A percentile compares a stretch with the other conserved stretches of the same genome.
Evolutionary conservation across 2,797 vertebrate genomes (phyloP).

Genomic region (Lateolabrax maculatus): DNA sequence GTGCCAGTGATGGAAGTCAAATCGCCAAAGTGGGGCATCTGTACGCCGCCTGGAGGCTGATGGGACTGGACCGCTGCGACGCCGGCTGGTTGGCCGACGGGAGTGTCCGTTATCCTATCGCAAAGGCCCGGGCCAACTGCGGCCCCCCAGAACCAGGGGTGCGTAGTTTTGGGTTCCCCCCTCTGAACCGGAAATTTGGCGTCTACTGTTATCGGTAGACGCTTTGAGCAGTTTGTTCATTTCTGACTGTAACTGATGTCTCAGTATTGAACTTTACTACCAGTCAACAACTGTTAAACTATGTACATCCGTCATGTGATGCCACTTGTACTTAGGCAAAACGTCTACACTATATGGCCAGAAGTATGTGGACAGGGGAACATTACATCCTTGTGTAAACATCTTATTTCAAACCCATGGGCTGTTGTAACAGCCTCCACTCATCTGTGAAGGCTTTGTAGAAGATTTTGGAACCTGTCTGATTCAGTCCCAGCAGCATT

Average conservation of each 20-base stretch:
- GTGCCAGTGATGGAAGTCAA: slow-evolving; percentile 79
- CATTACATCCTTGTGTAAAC: neutral
- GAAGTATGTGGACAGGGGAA: slow-evolving; percentile 12
- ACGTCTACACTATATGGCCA: slow-evolving; percentile 16
- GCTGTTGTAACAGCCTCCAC: neutral
- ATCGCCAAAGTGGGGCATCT: slow-evolving; percentile 93
- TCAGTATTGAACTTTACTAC: slow-evolving; percentile 29
- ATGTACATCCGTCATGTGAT: slow-evolving; percentile 1
- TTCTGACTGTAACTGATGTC: slow-evolving; percentile 22
- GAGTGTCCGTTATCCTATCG: slow-evolving; percentile 92
- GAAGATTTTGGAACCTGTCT: neutral
- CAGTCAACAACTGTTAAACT: slow-evolving; percentile 27
- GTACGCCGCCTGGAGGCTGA: slow-evolving; percentile 92
- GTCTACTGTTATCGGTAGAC: slow-evolving; percentile 90
- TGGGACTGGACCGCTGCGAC: slow-evolving; percentile 89
- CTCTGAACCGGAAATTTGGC: slow-evolving; percentile 83
- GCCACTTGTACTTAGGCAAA: neutral
- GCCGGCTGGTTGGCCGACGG: slow-evolving; percentile 94
- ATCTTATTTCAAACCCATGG: neutral
- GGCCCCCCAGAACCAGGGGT: slow-evolving; percentile 89
- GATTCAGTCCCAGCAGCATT: neutral
- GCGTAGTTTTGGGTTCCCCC: slow-evolving; percentile 90
- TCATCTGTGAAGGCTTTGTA: neutral
- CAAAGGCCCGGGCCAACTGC: slow-evolving; percentile 85
- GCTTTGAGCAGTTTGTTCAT: slow-evolving; percentile 21